Conservation (phyloP, 2,888 invertebrate species). For the Choreutis nemorana region DNA sequence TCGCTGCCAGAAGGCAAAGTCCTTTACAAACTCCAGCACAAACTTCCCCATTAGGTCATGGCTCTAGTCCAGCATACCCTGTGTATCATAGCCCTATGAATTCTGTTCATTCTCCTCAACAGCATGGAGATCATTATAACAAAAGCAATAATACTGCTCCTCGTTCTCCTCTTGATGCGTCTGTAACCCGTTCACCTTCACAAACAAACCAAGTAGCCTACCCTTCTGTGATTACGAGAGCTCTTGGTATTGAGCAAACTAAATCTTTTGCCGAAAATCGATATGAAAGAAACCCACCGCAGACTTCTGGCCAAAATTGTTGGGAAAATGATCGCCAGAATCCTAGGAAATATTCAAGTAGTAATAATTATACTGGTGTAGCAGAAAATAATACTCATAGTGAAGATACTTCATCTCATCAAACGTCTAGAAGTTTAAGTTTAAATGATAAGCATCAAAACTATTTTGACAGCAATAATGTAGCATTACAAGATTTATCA, state of each 20-base stretch:
- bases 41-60: constrained; percentile 76
- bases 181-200: constrained; percentile 70
- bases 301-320: constrained; percentile 57
- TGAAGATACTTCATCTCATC: constrained; percentile 48
- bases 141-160: constrained; percentile 66
- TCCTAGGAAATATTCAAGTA: constrained; percentile 56
- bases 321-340: constrained; percentile 66
- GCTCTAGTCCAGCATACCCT: constrained; percentile 82
- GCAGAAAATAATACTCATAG: constrained; percentile 56
- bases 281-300: constrained; percentile 60
- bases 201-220: constrained; percentile 74
- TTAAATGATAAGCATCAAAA: constrained; percentile 63
- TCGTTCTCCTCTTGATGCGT: constrained; percentile 75
- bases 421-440: constrained; percentile 52
- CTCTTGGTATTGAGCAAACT: constrained; percentile 70
- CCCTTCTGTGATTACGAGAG: constrained; percentile 83
- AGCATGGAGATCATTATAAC: constrained; percentile 63
- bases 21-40: constrained; percentile 75
- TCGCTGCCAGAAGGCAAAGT: constrained; percentile 73
- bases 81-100: constrained; percentile 87
- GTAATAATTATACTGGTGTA: constrained; percentile 41
- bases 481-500: constrained; percentile 73
- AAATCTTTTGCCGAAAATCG: constrained; percentile 59
- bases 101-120: constrained; percentile 76
- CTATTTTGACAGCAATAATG: constrained; percentile 71